Base-by-base conservation (phyloP, 2,888 invertebrate genomes). In the Mycogona germanica region DNA sequence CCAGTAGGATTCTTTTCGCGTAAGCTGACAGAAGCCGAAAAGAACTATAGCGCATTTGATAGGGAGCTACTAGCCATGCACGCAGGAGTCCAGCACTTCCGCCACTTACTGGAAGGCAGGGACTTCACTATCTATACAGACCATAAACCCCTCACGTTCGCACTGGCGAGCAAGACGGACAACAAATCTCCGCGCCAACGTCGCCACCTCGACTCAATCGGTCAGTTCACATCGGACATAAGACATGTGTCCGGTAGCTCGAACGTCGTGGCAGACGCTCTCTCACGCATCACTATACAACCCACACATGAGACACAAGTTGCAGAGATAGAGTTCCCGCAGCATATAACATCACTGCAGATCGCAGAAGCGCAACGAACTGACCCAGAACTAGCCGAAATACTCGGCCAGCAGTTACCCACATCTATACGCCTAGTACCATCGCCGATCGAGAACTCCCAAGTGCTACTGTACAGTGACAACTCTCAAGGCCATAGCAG, bases 201-300 rank as follows among this genome's bases (percentile, higher is more conserved):
- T 14, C 55, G 67, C 2, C 64, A 70, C 9, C 56, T 71, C 0
- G 47, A 55, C 4, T 56, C 52, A 28, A 60, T 69, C 23, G 46
- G 61, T 0, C 65, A 70, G 55, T 70, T 69, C 56, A 63, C 66
- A 0, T 68, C 64, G 0, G 64, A 66, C 46, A 65, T 69, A 2
- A 52, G 58, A 3, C 62, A 68, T 56, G 61, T 70, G 2, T 48
- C 56, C 4, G 40, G 40, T 4, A 38, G 19, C 4, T 2, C 17
- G 6, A 4, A 38, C 2, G 6, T 21, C 1, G 40, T 38, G 19
- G 40, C 40, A 4, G 40, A 38, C 12, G 40, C 2, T 7, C 40
- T 38, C 40, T 38, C 40, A 7, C 1, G 40, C 4, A 12, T 38
- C 6, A 1, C 40, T 6, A n/a, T n/a, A n/a, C n/a, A n/a, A n/a